Conservation (phyloP, 2,888 invertebrate genomes). For the Polydrusus cervinus region DNA sequence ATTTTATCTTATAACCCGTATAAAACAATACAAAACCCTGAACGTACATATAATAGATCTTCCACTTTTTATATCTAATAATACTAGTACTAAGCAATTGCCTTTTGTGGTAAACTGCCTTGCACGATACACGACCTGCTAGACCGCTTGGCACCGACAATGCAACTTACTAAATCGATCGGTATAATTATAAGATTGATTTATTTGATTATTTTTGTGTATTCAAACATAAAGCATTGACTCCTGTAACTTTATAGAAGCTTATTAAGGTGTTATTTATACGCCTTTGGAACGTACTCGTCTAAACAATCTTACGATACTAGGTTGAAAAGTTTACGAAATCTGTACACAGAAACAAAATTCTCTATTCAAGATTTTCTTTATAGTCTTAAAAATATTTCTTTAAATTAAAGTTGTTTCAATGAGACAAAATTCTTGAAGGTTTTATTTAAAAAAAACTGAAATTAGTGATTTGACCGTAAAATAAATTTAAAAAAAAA, state of each 20-base stretch:
- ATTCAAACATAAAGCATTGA: conserved; percentile 60
- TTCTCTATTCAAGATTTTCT: no score
- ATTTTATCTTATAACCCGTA: background rate
- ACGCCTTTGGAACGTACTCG: conserved; percentile 45
- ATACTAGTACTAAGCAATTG: conserved; percentile 50
- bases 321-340: no score
- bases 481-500: no score
- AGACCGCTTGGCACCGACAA: conserved; percentile 70
- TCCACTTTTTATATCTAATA: background rate
- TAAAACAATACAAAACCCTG: conserved; percentile 11
- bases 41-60: conserved; percentile 4
- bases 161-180: conserved; percentile 68
- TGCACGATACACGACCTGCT: conserved; percentile 57
- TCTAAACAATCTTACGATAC: background rate
- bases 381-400: no score
- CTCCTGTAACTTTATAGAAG: conserved; percentile 55
- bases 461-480: no score
- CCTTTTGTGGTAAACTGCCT: conserved; percentile 67
- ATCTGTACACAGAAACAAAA: no score
- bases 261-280: conserved; percentile 58
- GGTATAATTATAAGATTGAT: conserved; percentile 65
- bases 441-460: no score
- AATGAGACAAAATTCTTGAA: no score
- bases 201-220: conserved; percentile 66
- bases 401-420: no score